phyloP scores from a whole-genome alignment of 2,797 vertebrate genomes.

The Rhynchonycteris naso region DNA sequence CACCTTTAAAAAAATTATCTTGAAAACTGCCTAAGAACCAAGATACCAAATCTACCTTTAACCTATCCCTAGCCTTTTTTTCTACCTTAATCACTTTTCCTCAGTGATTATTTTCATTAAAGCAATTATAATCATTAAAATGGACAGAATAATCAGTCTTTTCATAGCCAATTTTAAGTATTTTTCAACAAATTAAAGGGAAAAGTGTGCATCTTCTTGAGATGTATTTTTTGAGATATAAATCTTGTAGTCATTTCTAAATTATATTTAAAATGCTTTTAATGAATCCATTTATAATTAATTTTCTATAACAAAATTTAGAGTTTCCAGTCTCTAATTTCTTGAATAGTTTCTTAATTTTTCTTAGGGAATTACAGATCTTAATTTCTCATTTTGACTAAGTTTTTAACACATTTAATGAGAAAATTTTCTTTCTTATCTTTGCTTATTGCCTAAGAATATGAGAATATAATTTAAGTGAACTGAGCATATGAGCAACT shows the following conservation, averaged over 20 bases:
- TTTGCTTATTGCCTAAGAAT: conserved; percentile 40
- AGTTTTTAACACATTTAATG: neutral
- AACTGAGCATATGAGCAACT: neutral
- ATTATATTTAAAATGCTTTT: conserved; percentile 50
- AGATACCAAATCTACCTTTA: conserved; percentile 20
- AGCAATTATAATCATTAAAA: conserved; percentile 31
- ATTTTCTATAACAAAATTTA: conserved; percentile 55
- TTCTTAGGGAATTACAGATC: conserved; percentile 44
- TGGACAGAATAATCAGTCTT: conserved; percentile 21
- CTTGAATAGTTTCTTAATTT: conserved; percentile 15
- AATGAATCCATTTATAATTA: conserved; percentile 38
- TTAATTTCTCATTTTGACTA: conserved; percentile 40
- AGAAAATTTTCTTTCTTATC: neutral
- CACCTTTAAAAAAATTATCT: conserved; percentile 28
- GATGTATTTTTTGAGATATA: neutral
- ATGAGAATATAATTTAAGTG: conserved; percentile 36
- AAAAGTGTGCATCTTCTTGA: neutral
- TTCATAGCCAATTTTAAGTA: neutral
- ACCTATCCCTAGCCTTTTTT: neutral
- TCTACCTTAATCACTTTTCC: neutral
- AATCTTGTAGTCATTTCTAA: conserved; percentile 47
- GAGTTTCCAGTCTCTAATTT: conserved; percentile 4
- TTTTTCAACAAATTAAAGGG: conserved; percentile 43
- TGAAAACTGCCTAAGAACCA: conserved; percentile 49
- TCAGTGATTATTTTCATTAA: conserved; percentile 34